Percentiles rank a stretch among this genome's conserved stretches.
Evolutionary conservation across 2,888 invertebrate species (phyloP).

Genomic region (Mayetiola destructor): DNA sequence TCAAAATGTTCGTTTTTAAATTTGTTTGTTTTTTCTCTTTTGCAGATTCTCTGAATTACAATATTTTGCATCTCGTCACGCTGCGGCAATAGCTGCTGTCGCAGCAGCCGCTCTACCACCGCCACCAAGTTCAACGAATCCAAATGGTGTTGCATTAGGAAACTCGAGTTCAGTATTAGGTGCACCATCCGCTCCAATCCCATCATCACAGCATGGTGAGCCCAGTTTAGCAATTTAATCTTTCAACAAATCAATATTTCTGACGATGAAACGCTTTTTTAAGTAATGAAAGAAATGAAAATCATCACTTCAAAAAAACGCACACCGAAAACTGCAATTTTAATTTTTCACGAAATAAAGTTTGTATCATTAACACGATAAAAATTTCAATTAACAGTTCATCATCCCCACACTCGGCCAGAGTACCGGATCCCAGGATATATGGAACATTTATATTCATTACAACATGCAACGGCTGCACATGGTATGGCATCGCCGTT

Average conservation of each 20-base stretch:
- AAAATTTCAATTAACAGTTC: constrained; percentile 18
- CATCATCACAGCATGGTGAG: constrained; percentile 27
- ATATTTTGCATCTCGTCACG: constrained; percentile 23
- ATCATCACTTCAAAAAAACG: background rate
- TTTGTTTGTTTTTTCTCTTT: constrained; percentile 5
- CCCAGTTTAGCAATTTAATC: background rate
- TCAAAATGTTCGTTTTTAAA: background rate
- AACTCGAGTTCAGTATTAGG: background rate
- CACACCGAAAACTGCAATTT: too few relatives aligned
- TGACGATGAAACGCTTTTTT: background rate
- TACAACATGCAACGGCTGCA: constrained; percentile 51
- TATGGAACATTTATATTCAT: constrained; percentile 64
- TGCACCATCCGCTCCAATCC: constrained; percentile 31
- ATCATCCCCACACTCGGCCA: constrained; percentile 43
- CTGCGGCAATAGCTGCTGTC: constrained; percentile 35
- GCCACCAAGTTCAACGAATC: constrained; percentile 9
- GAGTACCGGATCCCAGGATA: constrained; percentile 58
- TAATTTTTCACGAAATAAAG: too few relatives aligned
- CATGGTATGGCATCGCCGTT: too few relatives aligned
- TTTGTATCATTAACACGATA: background rate
- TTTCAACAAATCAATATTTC: background rate
- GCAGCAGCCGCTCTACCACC: constrained; percentile 23
- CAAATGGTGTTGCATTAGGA: background rate
- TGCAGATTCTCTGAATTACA: constrained; percentile 29
- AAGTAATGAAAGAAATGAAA: background rate